Conservation (phyloP, 1,140 invertebrate genomes). For the Chironomus tepperi region DNA sequence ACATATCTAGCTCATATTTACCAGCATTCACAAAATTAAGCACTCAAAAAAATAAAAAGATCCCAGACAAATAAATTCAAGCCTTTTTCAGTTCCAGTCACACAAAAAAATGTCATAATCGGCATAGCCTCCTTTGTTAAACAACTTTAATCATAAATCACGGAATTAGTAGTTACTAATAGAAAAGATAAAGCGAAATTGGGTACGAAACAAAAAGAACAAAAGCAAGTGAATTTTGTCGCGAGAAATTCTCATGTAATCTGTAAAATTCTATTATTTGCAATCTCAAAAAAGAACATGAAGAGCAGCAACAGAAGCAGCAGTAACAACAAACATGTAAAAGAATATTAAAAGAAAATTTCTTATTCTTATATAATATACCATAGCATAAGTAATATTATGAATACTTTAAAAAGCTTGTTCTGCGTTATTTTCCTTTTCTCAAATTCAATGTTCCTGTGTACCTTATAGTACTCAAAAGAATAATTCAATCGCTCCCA, state of each 20-base stretch:
- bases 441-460: slow-evolving; percentile 21
- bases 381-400: neutral
- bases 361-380: neutral
- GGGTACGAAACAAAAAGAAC: neutral
- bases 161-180: too few species aligned
- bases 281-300: neutral
- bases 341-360: too few species aligned
- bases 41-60: too few species aligned
- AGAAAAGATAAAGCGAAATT: neutral
- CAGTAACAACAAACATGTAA: neutral
- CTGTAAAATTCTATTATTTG: slow-evolving; percentile 2
- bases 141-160: too few species aligned
- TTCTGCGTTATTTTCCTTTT: slow-evolving; percentile 18
- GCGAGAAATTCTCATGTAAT: neutral
- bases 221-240: neutral
- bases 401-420: slow-evolving; percentile 22
- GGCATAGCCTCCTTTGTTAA: too few species aligned
- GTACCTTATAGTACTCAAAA: neutral
- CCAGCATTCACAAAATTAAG: too few species aligned
- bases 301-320: neutral
- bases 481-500: slow-evolving; percentile 19
- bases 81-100: too few species aligned
- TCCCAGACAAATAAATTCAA: too few species aligned
- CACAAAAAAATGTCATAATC: too few species aligned
- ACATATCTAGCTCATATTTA: too few species aligned